Evolutionary conservation across 2,797 vertebrate species (phyloP), one percentile per base, ranked within the genome.

Genomic region (Darevskia nairensis): DNA sequence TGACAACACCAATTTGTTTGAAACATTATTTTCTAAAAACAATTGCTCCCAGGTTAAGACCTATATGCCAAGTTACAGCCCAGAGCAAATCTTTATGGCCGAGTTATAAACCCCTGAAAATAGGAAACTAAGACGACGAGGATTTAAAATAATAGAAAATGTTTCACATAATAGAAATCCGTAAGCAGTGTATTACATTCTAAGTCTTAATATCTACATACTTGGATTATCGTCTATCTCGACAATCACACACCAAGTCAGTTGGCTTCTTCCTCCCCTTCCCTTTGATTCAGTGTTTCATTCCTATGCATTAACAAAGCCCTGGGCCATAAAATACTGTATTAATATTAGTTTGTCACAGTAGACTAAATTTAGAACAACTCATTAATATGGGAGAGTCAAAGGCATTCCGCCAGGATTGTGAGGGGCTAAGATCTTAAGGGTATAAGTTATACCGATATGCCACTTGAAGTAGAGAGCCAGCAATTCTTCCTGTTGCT

Each of bases 321-420:
- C 96, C 93, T 96, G 95, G 96, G 97, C 96, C 95, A 97, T 97
- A 97, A 97, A 97, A 97, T 96, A 97, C 96, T 97, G 95, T 97
- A 97, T 97, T 97, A 97, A 97, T 97, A 97, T 97, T 97, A 97
- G 97, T 97, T 97, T 97, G 97, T 96, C 97, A 97, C 96, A 96
- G 97, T 90, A 96, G 95, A 96, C 97, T 97, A 97, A 97, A 97
- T 97, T 97, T 97, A 97, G 97, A 97, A 96, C 97, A 97, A 97
- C 96, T 97, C 97, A 97, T 97, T 97, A 97, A 97, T 97, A 97
- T 96, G 96, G 93, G 95, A 96, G 95, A 96, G 95, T 97, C 96
- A 96, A 96, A 97, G 96, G 96, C 97, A 96, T 97, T 96, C 95
- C 96, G 95, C 96, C 96, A 96, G 95, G 93, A 97, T 95, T 94